Evolutionary conservation across 2,113 vertebrate genomes (phyloP), one percentile per base, ranked within the genome.

Genomic region (Rutilus rutilus): DNA sequence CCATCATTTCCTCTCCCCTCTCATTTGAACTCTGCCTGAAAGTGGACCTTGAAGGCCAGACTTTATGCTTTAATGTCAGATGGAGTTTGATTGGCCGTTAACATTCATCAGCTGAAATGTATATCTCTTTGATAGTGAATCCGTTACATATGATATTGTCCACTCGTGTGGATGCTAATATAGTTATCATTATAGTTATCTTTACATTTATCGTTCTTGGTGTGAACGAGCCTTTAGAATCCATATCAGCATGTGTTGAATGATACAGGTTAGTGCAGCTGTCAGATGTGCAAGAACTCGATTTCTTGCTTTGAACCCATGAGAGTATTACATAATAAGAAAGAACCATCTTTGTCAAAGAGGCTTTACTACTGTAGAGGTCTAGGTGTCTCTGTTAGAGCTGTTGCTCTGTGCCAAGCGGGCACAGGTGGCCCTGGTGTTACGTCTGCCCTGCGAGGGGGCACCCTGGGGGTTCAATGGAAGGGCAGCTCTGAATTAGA

Each of bases 401-500:
- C 36, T 6, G 9, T 60, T 0, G n/a, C 54, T 86, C 17, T 59
- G 76, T 82, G 85, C 78, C 85, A 86, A 81, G 78, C 42, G 8
- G 85, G 78, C 78, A 50, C 78, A 86, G 71, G 85, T 86, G 78
- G 67, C 60, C 52, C 69, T 86, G 59, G 85, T 64, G 33, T 60
- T 82, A 27, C 33, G 42, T 82, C 42, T 52, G 71, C 42, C 79
- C 81, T 71, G 65, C 21, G 65, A 87, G 86, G 67, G 86, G 42
- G 82, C 82, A 80, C 42, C 86, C 42, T 21, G 82, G 27, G 82
- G 82, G 82, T 87, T 87, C 77, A 80, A 80, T 84, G 86, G 59
- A 79, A 80, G 86, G 87, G 87, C 86, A 83, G 59, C 77, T 76
- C 86, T 86, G 82, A 89, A 89, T 86, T 76, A 82, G 86, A 86